Percentiles rank a stretch among this genome's conserved stretches.
phyloP scores from a whole-genome alignment of 2,797 vertebrate genomes.

The Sparidentex hasta region DNA sequence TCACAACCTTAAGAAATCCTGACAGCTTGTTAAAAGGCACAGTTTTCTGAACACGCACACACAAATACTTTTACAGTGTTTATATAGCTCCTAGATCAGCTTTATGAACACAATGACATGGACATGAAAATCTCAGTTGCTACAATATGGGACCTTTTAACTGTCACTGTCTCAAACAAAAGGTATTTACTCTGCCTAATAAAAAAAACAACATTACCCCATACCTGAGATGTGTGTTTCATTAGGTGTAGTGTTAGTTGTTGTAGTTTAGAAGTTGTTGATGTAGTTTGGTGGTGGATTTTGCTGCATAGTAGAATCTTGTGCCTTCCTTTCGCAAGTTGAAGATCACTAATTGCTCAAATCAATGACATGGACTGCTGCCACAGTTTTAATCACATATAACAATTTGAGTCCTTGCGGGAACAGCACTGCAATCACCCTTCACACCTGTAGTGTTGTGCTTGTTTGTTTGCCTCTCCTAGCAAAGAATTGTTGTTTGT shows the following conservation, averaged over 20 bases:
- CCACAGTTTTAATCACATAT: slow-evolving; percentile 23
- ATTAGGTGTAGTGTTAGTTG: slow-evolving; percentile 33
- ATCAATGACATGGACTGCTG: slow-evolving; percentile 32
- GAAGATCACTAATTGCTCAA: slow-evolving; percentile 27
- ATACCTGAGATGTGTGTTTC: slow-evolving; percentile 56
- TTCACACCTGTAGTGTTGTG: slow-evolving; percentile 23
- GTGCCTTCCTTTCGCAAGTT: slow-evolving; percentile 20
- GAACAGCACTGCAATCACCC: slow-evolving; percentile 11
- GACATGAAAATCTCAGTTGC: too few species aligned
- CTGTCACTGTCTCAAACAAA: too few species aligned
- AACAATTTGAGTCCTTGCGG: not conserved
- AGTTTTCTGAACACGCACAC: too few species aligned
- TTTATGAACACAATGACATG: too few species aligned
- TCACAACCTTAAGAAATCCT: too few species aligned
- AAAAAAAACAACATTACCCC: slow-evolving; percentile 61
- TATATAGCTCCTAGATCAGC: too few species aligned
- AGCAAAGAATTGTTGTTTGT: slow-evolving; percentile 50
- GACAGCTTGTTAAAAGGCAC: too few species aligned
- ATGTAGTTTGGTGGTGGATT: slow-evolving; percentile 63
- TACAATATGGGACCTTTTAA: too few species aligned
- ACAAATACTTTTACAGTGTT: too few species aligned
- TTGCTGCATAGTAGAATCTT: slow-evolving; percentile 23
- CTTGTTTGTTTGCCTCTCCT: slow-evolving; percentile 39
- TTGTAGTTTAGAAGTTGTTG: slow-evolving; percentile 49
- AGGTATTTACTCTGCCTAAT: too few species aligned